phyloP scores from a whole-genome alignment of 1,140 invertebrate genomes.

The Sarcophaga peregrina region DNA sequence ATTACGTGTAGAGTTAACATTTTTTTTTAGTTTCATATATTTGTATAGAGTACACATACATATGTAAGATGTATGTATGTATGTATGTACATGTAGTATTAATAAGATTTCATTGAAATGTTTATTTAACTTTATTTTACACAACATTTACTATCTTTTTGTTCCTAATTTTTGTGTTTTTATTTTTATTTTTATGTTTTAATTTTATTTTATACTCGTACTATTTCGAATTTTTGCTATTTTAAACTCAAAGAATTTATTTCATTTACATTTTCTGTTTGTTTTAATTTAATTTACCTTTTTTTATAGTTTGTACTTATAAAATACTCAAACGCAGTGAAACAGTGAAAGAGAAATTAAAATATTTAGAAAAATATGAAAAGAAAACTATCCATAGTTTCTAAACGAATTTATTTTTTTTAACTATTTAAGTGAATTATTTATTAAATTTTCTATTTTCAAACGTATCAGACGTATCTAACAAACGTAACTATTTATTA shows the following conservation, averaged over 20 bases:
- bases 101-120: not conserved
- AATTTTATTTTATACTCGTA: no score
- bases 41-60: no score
- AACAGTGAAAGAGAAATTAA: no score
- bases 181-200: not conserved
- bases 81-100: not conserved
- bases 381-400: slow-evolving; percentile 36
- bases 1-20: no score
- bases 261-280: not conserved
- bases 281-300: no score
- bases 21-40: no score
- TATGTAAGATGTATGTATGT: no score
- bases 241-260: slow-evolving; percentile 31
- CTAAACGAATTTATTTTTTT: slow-evolving; percentile 30
- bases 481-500: not conserved
- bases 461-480: not conserved
- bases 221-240: slow-evolving; percentile 36
- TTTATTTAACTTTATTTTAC: slow-evolving; percentile 4
- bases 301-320: no score
- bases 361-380: not conserved
- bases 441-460: slow-evolving; percentile 4
- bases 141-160: slow-evolving; percentile 10
- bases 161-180: slow-evolving; percentile 18
- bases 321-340: no score
- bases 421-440: slow-evolving; percentile 27